Conservation (phyloP, 2,888 invertebrate genomes). For the Yponomeuta evonymella region DNA sequence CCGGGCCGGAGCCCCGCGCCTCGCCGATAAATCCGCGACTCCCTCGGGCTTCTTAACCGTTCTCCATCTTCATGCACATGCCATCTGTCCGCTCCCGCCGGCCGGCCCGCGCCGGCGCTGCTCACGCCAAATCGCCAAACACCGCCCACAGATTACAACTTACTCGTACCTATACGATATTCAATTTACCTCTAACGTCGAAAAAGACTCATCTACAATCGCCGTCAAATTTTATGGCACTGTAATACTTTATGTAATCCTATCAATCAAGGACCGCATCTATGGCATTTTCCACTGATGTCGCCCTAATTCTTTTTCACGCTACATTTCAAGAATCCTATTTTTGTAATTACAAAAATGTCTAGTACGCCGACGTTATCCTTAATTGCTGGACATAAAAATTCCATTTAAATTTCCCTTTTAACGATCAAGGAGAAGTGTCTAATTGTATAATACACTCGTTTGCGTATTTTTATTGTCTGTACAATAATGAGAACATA, state of each 20-base stretch:
- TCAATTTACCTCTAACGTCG: not conserved
- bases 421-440: slow-evolving; percentile 74
- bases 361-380: slow-evolving; percentile 75
- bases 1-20: slow-evolving; percentile 42
- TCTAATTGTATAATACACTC: slow-evolving; percentile 77
- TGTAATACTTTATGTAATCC: slow-evolving; percentile 46
- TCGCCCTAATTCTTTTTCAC: slow-evolving; percentile 73
- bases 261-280: slow-evolving; percentile 53
- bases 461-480: slow-evolving; percentile 76
- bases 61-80: slow-evolving; percentile 54
- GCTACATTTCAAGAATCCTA: slow-evolving; percentile 76
- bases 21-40: slow-evolving; percentile 68
- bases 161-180: not conserved
- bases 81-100: slow-evolving; percentile 22
- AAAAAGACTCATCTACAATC: not conserved
- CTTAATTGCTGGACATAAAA: slow-evolving; percentile 77
- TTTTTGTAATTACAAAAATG: slow-evolving; percentile 77
- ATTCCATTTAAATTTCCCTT: slow-evolving; percentile 78
- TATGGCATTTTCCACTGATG: slow-evolving; percentile 61
- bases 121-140: not conserved
- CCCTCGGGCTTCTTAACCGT: slow-evolving; percentile 67
- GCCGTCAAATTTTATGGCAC: not conserved
- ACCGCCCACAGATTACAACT: not conserved
- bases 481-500: slow-evolving; percentile 75
- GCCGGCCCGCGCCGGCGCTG: slow-evolving; percentile 16